Evolutionary conservation across 1,140 invertebrate genomes (phyloP).

Genomic region (Trialeurodes vaporariorum): DNA sequence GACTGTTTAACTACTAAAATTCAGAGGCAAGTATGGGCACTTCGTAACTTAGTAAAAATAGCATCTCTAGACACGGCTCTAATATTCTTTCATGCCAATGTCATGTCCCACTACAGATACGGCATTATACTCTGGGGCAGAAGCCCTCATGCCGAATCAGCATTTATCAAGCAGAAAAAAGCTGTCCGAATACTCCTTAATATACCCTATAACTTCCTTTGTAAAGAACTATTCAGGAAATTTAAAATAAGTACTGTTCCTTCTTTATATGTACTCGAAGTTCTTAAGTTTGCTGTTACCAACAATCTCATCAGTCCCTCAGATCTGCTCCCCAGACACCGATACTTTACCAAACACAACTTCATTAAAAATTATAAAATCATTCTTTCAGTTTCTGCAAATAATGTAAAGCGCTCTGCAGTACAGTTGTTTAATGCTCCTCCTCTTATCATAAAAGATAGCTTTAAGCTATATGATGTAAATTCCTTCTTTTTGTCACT

Average conservation of each 20-base stretch:
- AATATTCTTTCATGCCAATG: background rate
- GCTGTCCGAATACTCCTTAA: background rate
- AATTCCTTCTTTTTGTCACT: background rate
- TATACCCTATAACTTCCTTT: background rate
- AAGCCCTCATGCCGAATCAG: background rate
- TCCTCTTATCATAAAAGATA: background rate
- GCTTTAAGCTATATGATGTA: background rate
- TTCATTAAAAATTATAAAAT: background rate
- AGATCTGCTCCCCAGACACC: background rate
- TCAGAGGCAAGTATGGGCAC: background rate
- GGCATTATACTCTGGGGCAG: background rate
- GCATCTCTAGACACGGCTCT: background rate
- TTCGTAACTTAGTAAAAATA: background rate
- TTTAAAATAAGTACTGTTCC: background rate
- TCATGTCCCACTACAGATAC: background rate
- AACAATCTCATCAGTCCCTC: background rate
- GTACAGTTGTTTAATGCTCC: background rate
- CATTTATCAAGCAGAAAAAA: background rate
- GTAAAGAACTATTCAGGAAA: background rate
- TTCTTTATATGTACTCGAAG: background rate
- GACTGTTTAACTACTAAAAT: background rate
- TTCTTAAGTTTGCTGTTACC: background rate
- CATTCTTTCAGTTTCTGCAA: background rate
- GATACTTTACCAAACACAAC: background rate
- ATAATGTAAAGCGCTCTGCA: background rate